These are phyloP conservation scores for Glossophaga mutica DNA, from an alignment of 2,797 vertebrate genomes.

Conservation along the genomic window DNA sequence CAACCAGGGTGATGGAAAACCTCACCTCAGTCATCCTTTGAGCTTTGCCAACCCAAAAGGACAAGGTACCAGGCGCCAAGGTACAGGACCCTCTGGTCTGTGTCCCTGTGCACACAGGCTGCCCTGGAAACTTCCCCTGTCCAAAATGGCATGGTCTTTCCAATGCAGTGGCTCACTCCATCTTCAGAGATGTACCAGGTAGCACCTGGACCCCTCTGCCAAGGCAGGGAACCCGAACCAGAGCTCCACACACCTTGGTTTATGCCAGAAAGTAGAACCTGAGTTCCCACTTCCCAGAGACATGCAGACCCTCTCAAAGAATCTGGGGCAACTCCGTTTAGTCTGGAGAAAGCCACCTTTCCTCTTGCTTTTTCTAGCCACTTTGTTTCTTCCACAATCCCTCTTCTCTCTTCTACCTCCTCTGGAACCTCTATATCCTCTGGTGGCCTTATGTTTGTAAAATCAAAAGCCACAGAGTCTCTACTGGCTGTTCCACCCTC, in stretches of 20 bases:
- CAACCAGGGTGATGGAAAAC: neutral
- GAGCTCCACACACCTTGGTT: neutral
- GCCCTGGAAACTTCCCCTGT: neutral
- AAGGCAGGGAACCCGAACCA: neutral
- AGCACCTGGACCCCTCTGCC: fast-evolving
- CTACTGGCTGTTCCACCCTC: neutral
- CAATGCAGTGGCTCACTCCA: neutral
- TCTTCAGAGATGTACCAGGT: no score
- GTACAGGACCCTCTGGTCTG: neutral
- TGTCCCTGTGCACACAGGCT: neutral
- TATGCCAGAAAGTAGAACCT: neutral
- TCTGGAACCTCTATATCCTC: neutral
- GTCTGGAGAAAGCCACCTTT: neutral
- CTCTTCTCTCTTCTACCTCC: neutral
- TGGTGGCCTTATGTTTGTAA: neutral
- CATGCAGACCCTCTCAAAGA: neutral
- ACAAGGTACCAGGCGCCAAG: neutral
- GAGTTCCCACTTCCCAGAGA: neutral
- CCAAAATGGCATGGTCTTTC: neutral
- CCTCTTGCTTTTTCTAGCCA: neutral
- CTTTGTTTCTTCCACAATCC: neutral
- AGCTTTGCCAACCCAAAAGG: neutral
- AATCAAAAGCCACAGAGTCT: neutral
- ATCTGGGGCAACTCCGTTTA: neutral
- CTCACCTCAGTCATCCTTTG: neutral